Evolutionary conservation across 1,140 invertebrate species (phyloP).

Genomic region (Homalodisca vitripennis): DNA sequence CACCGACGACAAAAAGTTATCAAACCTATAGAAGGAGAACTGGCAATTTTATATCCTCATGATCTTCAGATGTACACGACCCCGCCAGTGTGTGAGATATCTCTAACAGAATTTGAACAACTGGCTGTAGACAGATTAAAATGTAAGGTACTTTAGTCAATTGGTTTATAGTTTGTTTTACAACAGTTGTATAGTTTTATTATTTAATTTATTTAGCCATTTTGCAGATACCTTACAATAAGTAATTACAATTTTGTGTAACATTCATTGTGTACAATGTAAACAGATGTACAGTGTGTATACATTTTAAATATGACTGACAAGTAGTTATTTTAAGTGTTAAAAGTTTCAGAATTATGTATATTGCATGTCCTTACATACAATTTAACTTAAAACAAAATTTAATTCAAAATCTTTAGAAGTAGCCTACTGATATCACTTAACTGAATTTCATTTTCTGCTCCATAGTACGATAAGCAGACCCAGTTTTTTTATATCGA

Average conservation of each 20-base stretch:
- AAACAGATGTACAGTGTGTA: neutral
- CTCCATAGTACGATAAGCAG: too few relatives aligned
- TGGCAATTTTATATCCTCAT: slow-evolving; percentile 56
- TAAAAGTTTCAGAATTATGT: too few relatives aligned
- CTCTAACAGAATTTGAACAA: slow-evolving; percentile 84
- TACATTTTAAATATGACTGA: neutral
- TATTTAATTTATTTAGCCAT: neutral
- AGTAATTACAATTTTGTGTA: neutral
- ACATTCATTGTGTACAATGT: neutral
- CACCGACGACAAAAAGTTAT: slow-evolving; percentile 25
- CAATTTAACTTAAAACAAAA: too few relatives aligned
- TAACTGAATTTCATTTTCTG: too few relatives aligned
- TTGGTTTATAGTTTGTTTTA: slow-evolving; percentile 17
- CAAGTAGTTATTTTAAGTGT: too few relatives aligned
- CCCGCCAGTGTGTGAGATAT: slow-evolving; percentile 73
- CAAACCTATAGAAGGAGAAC: slow-evolving; percentile 20
- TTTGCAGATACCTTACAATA: neutral
- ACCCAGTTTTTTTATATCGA: too few relatives aligned
- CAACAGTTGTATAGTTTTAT: slow-evolving; percentile 47
- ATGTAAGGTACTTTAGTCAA: slow-evolving; percentile 49
- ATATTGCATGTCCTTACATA: too few relatives aligned
- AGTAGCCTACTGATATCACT: too few relatives aligned
- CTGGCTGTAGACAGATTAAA: slow-evolving; percentile 81
- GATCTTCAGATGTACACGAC: slow-evolving; percentile 77
- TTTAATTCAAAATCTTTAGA: too few relatives aligned